These are phyloP conservation scores for Butastur rufipennis DNA, from an alignment of 2,113 vertebrate species.

Conservation along the genomic window DNA sequence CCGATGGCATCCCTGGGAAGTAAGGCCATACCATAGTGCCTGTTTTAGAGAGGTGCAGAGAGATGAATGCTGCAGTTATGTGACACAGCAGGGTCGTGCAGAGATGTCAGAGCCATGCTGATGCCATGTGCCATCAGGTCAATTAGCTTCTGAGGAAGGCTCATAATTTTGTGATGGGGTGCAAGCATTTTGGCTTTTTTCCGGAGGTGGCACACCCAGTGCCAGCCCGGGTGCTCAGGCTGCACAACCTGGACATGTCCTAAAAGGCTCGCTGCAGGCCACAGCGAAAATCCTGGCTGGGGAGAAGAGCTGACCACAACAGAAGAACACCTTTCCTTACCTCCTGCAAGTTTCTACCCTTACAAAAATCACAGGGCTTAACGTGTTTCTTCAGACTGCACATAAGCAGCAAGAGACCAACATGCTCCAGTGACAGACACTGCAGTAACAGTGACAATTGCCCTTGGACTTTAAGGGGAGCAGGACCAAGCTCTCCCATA, in stretches of 20 bases:
- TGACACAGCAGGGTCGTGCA: neutral
- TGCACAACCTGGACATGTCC: neutral
- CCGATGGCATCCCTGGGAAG: neutral
- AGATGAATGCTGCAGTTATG: neutral
- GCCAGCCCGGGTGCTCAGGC: neutral
- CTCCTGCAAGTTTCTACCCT: neutral
- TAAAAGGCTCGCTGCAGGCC: neutral
- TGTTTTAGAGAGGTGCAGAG: neutral
- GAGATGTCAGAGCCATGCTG: neutral
- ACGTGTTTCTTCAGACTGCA: neutral
- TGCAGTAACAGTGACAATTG: neutral
- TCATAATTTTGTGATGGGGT: neutral
- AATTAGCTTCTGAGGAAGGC: neutral
- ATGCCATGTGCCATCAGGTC: neutral
- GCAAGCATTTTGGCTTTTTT: neutral
- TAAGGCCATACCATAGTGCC: neutral
- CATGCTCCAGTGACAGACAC: fast-evolving
- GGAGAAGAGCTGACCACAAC: neutral
- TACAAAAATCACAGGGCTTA: neutral
- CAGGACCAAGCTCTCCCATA: neutral
- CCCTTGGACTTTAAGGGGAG: neutral
- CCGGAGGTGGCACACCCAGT: neutral
- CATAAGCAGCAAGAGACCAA: neutral
- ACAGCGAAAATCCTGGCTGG: neutral
- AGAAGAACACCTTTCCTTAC: neutral